Evolutionary conservation across 2,888 invertebrate genomes (phyloP), one percentile per base, ranked within the genome.

Genomic region (Xanthia icteritia): DNA sequence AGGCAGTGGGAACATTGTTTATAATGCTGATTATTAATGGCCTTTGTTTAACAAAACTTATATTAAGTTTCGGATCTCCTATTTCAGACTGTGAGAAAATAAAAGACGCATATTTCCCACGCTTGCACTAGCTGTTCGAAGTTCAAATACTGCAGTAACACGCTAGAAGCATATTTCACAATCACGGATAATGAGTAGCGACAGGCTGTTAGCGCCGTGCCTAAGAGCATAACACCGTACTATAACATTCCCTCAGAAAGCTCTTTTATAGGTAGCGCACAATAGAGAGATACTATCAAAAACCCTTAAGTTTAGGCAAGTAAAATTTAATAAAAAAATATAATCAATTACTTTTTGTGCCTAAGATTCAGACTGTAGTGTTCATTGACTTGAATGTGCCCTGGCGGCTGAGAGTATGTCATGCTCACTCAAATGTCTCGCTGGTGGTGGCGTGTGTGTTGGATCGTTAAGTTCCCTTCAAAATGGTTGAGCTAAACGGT

Each of bases 151-250:
- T 39, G 20, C 68, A 39, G 54, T 54, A 72, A 56, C 65, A 31
- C 11, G 15, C 6, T 42, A 54, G 54, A 36, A 42, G 65, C 74
- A 84, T 83, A 72, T 80, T 74, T 83, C 81, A 84, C 60, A 63
- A 69, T 86, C 64, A 86, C 45, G 27, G 2, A 8, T 74, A 72
- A 86, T 74, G 42, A 54, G n/a, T 66, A 69, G 54, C 51, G 86
- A 64, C 83, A 70, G 58, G 65, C 63, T 63, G 63, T 66, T 39
- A 67, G 61, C 69, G 13, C 27, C 36, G 4, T n/a, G 11, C 15
- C 63, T 67, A 63, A 54, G 54, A 58, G 60, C 75, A 42, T 45
- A 74, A 73, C 58, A 23, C 36, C 17, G 54, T 13, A 60, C 60
- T 68, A 45, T 64, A 27, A 60, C 1, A 39, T 60, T 48, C 17